Evolutionary conservation across 2,888 invertebrate genomes (phyloP), one percentile per base, ranked within the genome.

Genomic region (Oscheius sp.): DNA sequence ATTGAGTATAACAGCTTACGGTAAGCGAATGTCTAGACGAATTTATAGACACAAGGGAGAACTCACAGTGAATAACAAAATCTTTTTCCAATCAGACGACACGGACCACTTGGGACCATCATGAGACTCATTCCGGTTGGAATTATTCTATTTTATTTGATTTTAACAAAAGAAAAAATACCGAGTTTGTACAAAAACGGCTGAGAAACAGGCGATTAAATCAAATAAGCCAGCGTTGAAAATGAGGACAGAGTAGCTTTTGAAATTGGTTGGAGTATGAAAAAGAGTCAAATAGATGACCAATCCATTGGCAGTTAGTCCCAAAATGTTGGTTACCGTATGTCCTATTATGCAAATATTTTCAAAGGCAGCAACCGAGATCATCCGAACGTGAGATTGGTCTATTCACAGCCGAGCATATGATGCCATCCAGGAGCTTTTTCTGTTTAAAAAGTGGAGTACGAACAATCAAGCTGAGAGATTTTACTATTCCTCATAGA

Each of bases 101-200:
- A 45, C 6, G 46, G 46, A 8, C 46, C 46, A 5, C 12, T 15
- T 15, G 46, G 46, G 5, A 45, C 5, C 8, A 45, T 15, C 17
- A 45, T 8, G n/a, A 45, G 8, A 45, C 46, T 45, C 12, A 6
- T 15, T 8, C 46, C 46, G 20, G 46, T 45, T 17, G 46, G 46
- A 6, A 45, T 45, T 6, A 45, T 17, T 17, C 46, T 45, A n/a
- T n/a, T n/a, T n/a, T n/a, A n/a, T n/a, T n/a, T n/a, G n/a, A n/a
- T n/a, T n/a, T n/a, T n/a, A n/a, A n/a, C n/a, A n/a, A n/a, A n/a
- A n/a, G n/a, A n/a, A n/a, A n/a, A n/a, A n/a, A n/a, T n/a, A n/a
- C n/a, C n/a, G n/a, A n/a, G n/a, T n/a, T n/a, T 37, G 37, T 12
- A 37, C 55, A 37, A 55, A 55, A 55, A 55, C 6, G 5, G 55